Evolutionary conservation across 2,113 vertebrate genomes (phyloP), one percentile per base, ranked within the genome.

Genomic region (Mola mola): DNA sequence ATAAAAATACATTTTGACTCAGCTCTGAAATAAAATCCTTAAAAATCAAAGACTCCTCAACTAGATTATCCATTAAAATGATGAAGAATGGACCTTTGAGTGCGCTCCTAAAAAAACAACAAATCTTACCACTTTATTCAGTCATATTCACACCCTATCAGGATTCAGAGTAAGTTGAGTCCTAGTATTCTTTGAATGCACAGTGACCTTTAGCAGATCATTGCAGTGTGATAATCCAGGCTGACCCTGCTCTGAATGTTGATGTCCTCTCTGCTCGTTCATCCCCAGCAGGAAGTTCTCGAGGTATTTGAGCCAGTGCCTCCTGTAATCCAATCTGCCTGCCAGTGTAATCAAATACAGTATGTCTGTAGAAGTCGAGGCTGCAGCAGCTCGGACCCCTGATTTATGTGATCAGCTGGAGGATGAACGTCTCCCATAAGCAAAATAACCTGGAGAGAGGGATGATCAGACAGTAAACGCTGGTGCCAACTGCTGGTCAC

Each of bases 321-420:
- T 73, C 34, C 55, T 78, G 88, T 80, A 90, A 90, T 80, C 65
- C 59, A 77, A 88, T 86, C 86, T 59, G 65, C 77, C 75, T 76
- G 44, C 48, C 80, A 55, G 69, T 81, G 84, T 85, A 88, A 89
- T 87, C 66, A 80, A 88, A 88, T 81, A 59, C 72, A 44, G 72
- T 42, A 72, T 8, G 61, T 67, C 76, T 84, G 83, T 72, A 73
- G 60, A 64, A 82, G 66, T 42, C 29, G 3, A 51, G 61, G 22
- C 36, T 43, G 57, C 24, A 72, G 66, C 52, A 21, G 28, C 31
- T 9, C 25, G 25, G 29, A 59, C 19, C 10, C 12, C 68, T 84
- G 88, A 89, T 80, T 85, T 86, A 88, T 81, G 81, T 83, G 84
- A 66, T 79, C 86, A 89, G 84, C 79, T 87, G 88, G 53, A 83